Evolutionary conservation across 2,888 invertebrate species (phyloP).

Genomic region (Apomyelois bistriatella): DNA sequence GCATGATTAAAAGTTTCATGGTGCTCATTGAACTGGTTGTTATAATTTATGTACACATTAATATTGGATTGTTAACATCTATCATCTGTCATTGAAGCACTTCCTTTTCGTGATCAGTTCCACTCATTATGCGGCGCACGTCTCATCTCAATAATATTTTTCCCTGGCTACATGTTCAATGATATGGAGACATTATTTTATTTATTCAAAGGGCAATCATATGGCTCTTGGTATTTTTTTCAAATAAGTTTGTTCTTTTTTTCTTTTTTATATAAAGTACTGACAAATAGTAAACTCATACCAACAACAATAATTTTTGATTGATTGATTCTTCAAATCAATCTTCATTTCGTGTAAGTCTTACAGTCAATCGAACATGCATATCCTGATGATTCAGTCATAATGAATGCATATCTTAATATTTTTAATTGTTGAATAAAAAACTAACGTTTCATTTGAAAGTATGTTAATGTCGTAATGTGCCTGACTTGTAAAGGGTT

Average conservation of each 20-base stretch:
- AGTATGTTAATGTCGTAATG: background rate
- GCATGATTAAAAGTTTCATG: background rate
- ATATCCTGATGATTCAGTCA: too few species aligned
- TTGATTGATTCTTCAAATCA: too few species aligned
- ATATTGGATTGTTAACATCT: slow-evolving; percentile 32
- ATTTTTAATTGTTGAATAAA: too few species aligned
- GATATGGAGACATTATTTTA: slow-evolving; percentile 3
- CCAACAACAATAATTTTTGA: too few species aligned
- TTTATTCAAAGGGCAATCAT: background rate
- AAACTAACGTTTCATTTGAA: too few species aligned
- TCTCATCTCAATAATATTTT: slow-evolving; percentile 25
- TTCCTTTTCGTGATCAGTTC: slow-evolving; percentile 41
- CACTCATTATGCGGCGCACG: slow-evolving; percentile 38
- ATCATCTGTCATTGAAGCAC: slow-evolving; percentile 47
- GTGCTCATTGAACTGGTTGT: slow-evolving; percentile 17
- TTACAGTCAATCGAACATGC: too few species aligned
- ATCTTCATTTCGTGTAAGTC: too few species aligned
- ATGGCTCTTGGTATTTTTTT: background rate
- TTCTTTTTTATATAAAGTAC: background rate
- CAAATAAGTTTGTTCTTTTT: background rate
- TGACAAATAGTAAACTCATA: too few species aligned
- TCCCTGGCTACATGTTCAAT: background rate
- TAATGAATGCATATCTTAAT: too few species aligned
- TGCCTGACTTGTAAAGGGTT: slow-evolving; percentile 15
- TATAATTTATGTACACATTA: slow-evolving; percentile 22